Base-by-base conservation (phyloP, 2,888 invertebrate genomes). In the Prostheceraeus crozeri region DNA sequence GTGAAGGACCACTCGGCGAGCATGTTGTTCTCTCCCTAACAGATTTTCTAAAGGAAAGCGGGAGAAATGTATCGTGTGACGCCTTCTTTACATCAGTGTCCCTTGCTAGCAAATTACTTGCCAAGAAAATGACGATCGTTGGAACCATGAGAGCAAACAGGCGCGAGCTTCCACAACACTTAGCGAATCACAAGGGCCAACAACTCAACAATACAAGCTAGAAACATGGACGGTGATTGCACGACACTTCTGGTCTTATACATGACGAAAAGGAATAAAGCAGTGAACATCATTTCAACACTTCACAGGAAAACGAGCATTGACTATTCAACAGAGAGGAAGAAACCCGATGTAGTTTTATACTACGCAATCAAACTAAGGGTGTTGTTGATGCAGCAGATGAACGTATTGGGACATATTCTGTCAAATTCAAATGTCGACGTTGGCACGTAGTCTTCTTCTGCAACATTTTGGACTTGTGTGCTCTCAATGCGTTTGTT, bases 321-420 rank as follows among this genome's bases (percentile, higher is more conserved):
- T n/a, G n/a, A n/a, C n/a, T n/a, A n/a, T n/a, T n/a, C n/a, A n/a
- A n/a, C n/a, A n/a, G n/a, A n/a, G n/a, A n/a, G n/a, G n/a, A n/a
- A n/a, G n/a, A n/a, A n/a, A n/a, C n/a, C n/a, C n/a, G n/a, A n/a
- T n/a, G n/a, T n/a, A n/a, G n/a, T n/a, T n/a, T n/a, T n/a, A n/a
- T n/a, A n/a, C n/a, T n/a, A n/a, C n/a, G n/a, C 25, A 51, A 51
- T 23, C n/a, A 23, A 51, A 51, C 52, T 8, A 51, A n/a, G n/a
- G n/a, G n/a, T n/a, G n/a, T n/a, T n/a, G n/a, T n/a, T n/a, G n/a
- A n/a, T n/a, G n/a, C n/a, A 23, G 19, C 23, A 23, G 40, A 40
- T 40, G 19, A 40, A 40, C 16, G 19, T 40, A 40, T 40, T 40
- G 40, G 40, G 19, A 16, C 19, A 14, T 40, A 40, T 40, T 16